Evolutionary conservation across 2,113 vertebrate genomes (phyloP), one percentile per base, ranked within the genome.

Genomic region (Chionodraco myersi): DNA sequence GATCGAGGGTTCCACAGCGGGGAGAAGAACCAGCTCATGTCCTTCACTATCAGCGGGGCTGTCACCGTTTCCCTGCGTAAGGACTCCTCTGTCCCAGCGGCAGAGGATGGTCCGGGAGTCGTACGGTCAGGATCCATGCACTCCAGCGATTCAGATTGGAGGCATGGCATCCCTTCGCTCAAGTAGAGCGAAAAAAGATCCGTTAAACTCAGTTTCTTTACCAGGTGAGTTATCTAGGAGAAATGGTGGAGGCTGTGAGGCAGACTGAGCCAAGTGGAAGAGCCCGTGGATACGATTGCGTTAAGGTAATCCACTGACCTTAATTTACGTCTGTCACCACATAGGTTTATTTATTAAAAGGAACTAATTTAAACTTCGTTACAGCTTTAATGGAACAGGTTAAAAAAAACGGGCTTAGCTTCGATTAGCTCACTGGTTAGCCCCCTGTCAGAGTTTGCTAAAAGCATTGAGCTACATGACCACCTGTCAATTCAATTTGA

Each of bases 21-120:
- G 7, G 91, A 86, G 72, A 88, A 91, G 66, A 92, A 82, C 87
- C 90, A 90, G 1, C 83, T 79, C 14, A 82, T 75, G 15, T 53
- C 80, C 4, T 14, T 66, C 0, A 83, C 70, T 41, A 66, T 34
- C 18, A 30, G 16, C 16, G 61, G 44, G 2, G 80, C 58, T 0
- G 47, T 21, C 41, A 30, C 77, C 0, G 18, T 51, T 9, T 73
- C 75, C 60, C 57, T 57, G 56, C 30, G 14, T 10, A 67, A 2
- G 1, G 71, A 48, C 18, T 12, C 44, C 54, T 71, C 64, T 1
- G 67, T 1, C 10, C 53, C 67, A 1, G 26, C 16, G 7, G n/a
- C 30, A 10, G 64, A 23, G 34, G 67, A 49, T 5, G 47, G n/a
- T 45, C 72, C 59, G 63, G 41, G 64, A 15, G 72, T 61, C n/a